phyloP scores from a whole-genome alignment of 2,888 invertebrate species.

The Drosophila helvetica region DNA sequence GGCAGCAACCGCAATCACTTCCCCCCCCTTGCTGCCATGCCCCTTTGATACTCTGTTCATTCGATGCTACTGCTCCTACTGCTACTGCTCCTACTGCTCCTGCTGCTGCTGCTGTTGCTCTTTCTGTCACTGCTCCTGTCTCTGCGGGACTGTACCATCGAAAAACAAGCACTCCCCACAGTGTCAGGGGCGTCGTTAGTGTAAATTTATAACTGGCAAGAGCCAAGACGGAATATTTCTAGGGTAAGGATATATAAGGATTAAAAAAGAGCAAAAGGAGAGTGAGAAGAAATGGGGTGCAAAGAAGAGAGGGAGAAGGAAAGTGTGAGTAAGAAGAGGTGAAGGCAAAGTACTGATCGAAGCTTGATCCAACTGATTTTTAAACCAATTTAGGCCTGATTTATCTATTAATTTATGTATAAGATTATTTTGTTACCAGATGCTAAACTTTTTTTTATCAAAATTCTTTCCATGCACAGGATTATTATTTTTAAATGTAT shows the following conservation, averaged over 20 bases:
- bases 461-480: no score
- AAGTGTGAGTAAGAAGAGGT: background rate
- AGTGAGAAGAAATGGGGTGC: background rate
- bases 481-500: background rate
- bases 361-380: background rate
- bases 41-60: conserved; percentile 6
- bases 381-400: background rate
- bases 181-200: conserved; percentile 71
- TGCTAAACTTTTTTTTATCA: no score
- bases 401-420: no score
- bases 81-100: conserved; percentile 37
- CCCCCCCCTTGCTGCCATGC: conserved; percentile 3
- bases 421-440: no score
- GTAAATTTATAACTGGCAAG: conserved; percentile 55
- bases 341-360: background rate
- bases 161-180: conserved; percentile 15
- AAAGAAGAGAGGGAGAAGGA: conserved; percentile 7
- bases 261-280: conserved; percentile 7
- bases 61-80: conserved; percentile 61
- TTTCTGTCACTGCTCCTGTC: background rate
- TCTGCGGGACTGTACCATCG: background rate
- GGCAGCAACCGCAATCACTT: conserved; percentile 72
- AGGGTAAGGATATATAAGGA: background rate
- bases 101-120: background rate
- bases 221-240: conserved; percentile 6